These are phyloP conservation scores for Hippopotamyrus pictus DNA, from an alignment of 2,797 vertebrate genomes.

Conservation along the genomic window DNA sequence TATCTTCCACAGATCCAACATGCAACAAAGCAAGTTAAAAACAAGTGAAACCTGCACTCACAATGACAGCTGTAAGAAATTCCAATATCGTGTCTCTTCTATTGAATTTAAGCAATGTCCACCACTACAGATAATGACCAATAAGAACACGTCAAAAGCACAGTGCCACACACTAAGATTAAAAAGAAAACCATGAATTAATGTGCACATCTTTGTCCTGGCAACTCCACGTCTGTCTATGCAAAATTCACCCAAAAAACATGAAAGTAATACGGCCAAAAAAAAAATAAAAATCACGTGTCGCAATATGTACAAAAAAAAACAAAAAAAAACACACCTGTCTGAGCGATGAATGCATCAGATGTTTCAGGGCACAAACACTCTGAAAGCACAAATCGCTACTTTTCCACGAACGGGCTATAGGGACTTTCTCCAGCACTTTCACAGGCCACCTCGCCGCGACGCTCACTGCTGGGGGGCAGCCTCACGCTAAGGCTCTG, in stretches of 20 bases:
- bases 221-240: slow-evolving; percentile 44
- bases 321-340: neutral
- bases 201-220: slow-evolving; percentile 40
- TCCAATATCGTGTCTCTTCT: slow-evolving; percentile 54
- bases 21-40: slow-evolving; percentile 47
- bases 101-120: slow-evolving; percentile 67
- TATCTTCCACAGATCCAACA: slow-evolving; percentile 62
- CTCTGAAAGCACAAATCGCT: neutral
- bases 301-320: slow-evolving; percentile 4
- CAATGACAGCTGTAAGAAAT: slow-evolving; percentile 17
- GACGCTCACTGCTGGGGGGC: neutral
- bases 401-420: neutral
- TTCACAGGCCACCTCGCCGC: neutral
- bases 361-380: neutral
- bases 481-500: neutral
- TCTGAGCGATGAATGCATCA: neutral
- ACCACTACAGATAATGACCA: slow-evolving; percentile 59
- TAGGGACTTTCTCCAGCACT: neutral
- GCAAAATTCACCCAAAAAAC: slow-evolving; percentile 29
- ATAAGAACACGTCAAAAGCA: slow-evolving; percentile 41
- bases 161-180: slow-evolving; percentile 33
- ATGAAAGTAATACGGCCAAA: slow-evolving; percentile 11
- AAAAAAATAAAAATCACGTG: slow-evolving; percentile 17
- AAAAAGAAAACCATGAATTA: slow-evolving; percentile 44
- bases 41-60: slow-evolving; percentile 29